Evolutionary conservation across 2,797 vertebrate genomes (phyloP).

Genomic region (Microchirus variegatus): DNA sequence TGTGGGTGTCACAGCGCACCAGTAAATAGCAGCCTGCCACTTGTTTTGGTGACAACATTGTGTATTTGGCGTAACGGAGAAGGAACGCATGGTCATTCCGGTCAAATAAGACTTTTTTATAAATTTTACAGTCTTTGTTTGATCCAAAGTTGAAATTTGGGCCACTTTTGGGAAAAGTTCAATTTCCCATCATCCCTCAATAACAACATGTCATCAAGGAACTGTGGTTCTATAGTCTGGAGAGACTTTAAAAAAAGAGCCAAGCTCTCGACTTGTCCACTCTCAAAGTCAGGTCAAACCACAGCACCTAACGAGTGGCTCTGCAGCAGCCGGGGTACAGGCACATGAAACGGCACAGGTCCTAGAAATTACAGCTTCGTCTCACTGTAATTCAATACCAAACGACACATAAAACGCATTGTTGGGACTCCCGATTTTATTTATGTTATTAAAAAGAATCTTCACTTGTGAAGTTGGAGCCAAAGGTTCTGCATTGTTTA

Average conservation of each 20-base stretch:
- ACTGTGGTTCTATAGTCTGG: constrained; percentile 66
- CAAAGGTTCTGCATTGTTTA: constrained; percentile 12
- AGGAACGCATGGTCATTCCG: constrained; percentile 18
- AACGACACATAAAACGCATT: constrained; percentile 13
- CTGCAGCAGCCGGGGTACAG: constrained; percentile 18
- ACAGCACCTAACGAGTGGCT: constrained; percentile 62
- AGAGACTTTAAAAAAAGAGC: constrained; percentile 55
- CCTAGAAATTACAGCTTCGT: constrained; percentile 28
- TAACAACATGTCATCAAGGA: constrained; percentile 65
- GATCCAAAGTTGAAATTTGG: constrained; percentile 40
- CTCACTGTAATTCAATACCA: constrained; percentile 33
- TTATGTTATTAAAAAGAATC: constrained; percentile 10
- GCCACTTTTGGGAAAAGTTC: constrained; percentile 62
- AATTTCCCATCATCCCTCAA: constrained; percentile 58
- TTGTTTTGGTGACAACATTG: not conserved
- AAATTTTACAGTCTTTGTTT: constrained; percentile 11
- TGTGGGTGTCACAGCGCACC: constrained; percentile 1
- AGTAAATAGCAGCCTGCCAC: constrained; percentile 3
- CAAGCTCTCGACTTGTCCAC: constrained; percentile 50
- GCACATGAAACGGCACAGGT: constrained; percentile 46
- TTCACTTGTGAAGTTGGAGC: constrained; percentile 7
- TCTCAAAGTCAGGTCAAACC: constrained; percentile 67
- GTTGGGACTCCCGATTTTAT: constrained; percentile 13
- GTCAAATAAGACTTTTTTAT: constrained; percentile 42
- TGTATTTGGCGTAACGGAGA: constrained; percentile 13